Conservation (phyloP, 2,888 invertebrate genomes). For the Nomada goodeniana region DNA sequence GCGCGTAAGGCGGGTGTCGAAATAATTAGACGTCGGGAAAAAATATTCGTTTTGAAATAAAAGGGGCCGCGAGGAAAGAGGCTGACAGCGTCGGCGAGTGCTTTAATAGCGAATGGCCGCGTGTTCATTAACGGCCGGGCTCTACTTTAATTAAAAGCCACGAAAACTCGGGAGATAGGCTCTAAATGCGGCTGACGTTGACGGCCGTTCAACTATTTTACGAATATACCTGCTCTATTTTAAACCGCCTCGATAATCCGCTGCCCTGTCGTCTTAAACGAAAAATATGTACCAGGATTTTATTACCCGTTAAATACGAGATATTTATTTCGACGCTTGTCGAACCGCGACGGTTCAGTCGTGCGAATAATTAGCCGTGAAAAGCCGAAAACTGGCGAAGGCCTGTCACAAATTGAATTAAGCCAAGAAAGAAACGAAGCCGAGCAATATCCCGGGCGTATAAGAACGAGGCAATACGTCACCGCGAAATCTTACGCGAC, state of each 20-base stretch:
- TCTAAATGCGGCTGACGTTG: constrained; percentile 28
- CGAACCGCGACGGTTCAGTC: too few relatives aligned
- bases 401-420: too few relatives aligned
- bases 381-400: too few relatives aligned
- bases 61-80: background rate
- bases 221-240: too few relatives aligned
- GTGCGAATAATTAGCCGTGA: too few relatives aligned
- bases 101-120: constrained; percentile 32
- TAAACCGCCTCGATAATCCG: too few relatives aligned
- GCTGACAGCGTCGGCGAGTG: constrained; percentile 30
- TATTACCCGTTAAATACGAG: too few relatives aligned
- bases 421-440: constrained; percentile 7
- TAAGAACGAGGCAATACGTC: constrained; percentile 51
- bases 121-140: constrained; percentile 40
- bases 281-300: too few relatives aligned
- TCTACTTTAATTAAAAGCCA: constrained; percentile 46
- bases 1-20: constrained; percentile 36
- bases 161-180: constrained; percentile 17
- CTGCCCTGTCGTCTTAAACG: too few relatives aligned
- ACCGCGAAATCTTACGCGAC: constrained; percentile 41
- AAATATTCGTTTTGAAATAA: constrained; percentile 6
- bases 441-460: constrained; percentile 62
- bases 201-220: too few relatives aligned
- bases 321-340: too few relatives aligned
- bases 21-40: constrained; percentile 54